Conservation (phyloP, 1,140 invertebrate species). For the Panagrolaimus sp. region DNA sequence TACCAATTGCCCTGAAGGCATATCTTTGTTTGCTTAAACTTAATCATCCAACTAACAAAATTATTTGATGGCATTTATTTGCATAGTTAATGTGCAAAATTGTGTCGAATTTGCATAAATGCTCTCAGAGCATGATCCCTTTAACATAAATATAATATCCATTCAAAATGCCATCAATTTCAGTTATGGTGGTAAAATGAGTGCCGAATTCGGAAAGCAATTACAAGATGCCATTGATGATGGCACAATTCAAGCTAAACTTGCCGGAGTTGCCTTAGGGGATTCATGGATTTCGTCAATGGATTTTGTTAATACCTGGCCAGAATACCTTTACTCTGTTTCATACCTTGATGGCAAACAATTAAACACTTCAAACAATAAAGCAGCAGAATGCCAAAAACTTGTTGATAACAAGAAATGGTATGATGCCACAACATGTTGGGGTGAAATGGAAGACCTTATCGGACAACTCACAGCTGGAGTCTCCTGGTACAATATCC, state of each 20-base stretch:
- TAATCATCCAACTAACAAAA: too few species aligned
- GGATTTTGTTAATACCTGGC: slow-evolving; percentile 75
- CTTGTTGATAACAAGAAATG: slow-evolving; percentile 62
- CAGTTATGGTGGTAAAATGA: slow-evolving; percentile 84
- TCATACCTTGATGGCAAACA: slow-evolving; percentile 63
- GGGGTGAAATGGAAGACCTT: slow-evolving; percentile 67
- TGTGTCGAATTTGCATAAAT: too few species aligned
- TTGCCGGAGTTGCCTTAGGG: slow-evolving; percentile 73
- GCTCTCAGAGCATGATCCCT: too few species aligned
- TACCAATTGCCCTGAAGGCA: too few species aligned
- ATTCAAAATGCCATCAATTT: too few species aligned
- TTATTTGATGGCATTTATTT: too few species aligned
- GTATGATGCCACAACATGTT: slow-evolving; percentile 66
- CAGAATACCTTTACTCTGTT: slow-evolving; percentile 69
- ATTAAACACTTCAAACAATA: slow-evolving; percentile 54
- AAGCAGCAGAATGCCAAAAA: slow-evolving; percentile 57
- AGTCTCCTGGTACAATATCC: slow-evolving; percentile 76
- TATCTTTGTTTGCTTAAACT: too few species aligned
- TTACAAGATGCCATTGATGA: slow-evolving; percentile 66
- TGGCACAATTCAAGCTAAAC: slow-evolving; percentile 68
- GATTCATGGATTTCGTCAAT: slow-evolving; percentile 82
- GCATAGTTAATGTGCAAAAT: too few species aligned
- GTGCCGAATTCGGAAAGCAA: slow-evolving; percentile 69
- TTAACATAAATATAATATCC: too few species aligned
- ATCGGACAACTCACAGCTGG: slow-evolving; percentile 64